Base-by-base conservation (phyloP, 53 echinoderm and acorn worm species). In the Actinopyga echinites region DNA sequence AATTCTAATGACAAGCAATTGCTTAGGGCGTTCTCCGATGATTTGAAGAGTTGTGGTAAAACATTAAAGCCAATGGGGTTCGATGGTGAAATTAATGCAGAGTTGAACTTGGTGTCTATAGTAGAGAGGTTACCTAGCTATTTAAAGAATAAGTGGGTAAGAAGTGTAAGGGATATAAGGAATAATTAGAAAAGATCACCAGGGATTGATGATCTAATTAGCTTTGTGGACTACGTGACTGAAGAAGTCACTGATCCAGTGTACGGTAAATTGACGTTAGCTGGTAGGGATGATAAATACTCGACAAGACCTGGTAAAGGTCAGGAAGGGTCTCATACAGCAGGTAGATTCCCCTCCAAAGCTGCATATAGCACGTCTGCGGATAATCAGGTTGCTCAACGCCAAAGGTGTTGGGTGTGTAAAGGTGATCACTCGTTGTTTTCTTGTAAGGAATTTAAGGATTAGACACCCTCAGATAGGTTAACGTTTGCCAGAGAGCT, bases 11-110 rank as follows among this genome's bases (percentile, higher is more conserved):
- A 75, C 22, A 56, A 45, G 52, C 28, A 58, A 6, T 49, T 11
- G 8, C 55, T 88, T 19, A 64, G 78, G 45, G 75, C 75, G 44
- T 84, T 61, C 62, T 83, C 88, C 9, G 88, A 84, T 84, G 78
- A 84, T 26, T 61, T 88, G 42, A 66, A 63, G 30, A 24, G 59
- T 24, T 85, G 79, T 73, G 34, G 21, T 30, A 85, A 89, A 31
- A 80, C 85, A 6, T 60, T 89, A 1, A 35, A 13, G 30, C 80
- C 89, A 21, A 85, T 89, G 85, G 89, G 74, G 0, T 15, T 38
- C 24, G 23, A 24, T 43, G 40, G 65, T 8, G 81, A 71, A 58
- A 36, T 88, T 26, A 62, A 37, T n/a, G 83, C 75, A 25, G 83
- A 75, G 9, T 15, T 30, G 40, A 78, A 71, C 20, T 52, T 40